These are phyloP conservation scores for Ariolimax columbianus DNA, from an alignment of 2,888 invertebrate genomes.

Conservation along the genomic window DNA sequence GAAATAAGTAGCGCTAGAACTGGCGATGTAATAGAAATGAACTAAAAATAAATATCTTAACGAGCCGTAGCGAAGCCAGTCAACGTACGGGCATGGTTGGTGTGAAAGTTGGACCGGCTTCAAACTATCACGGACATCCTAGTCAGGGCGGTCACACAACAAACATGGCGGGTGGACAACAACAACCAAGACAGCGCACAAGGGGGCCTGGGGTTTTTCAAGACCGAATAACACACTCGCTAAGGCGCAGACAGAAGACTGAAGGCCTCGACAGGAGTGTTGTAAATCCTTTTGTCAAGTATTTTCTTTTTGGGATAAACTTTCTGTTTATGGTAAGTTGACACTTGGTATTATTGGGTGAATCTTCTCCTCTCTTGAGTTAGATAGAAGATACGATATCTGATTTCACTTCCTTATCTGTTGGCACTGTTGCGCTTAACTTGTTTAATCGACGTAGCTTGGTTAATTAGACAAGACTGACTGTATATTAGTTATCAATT, in stretches of 20 bases:
- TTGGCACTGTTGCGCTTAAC: too few species aligned
- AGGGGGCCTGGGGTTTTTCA: slow-evolving; percentile 26
- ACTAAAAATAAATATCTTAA: neutral
- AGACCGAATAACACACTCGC: slow-evolving; percentile 37
- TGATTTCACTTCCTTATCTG: too few species aligned
- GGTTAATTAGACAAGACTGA: too few species aligned
- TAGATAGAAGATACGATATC: too few species aligned
- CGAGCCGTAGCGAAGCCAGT: neutral
- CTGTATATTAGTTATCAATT: too few species aligned
- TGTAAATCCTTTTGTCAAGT: slow-evolving; percentile 54
- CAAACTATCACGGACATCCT: neutral
- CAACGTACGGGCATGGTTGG: neutral
- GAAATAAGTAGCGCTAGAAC: neutral
- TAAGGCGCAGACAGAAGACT: slow-evolving; percentile 34
- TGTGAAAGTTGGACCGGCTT: neutral
- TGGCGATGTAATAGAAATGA: neutral
- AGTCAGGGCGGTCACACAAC: neutral
- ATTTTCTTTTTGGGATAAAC: slow-evolving; percentile 56
- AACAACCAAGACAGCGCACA: neutral
- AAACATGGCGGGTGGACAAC: neutral
- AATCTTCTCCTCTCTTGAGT: too few species aligned
- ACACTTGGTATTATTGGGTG: too few species aligned
- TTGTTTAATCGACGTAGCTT: too few species aligned
- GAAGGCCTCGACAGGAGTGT: slow-evolving; percentile 49
- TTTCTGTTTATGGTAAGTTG: slow-evolving; percentile 56